Percentiles rank a stretch among this genome's conserved stretches.
Conservation (phyloP, 53 echinoderm and acorn worm species). For the Antedon mediterranea region DNA sequence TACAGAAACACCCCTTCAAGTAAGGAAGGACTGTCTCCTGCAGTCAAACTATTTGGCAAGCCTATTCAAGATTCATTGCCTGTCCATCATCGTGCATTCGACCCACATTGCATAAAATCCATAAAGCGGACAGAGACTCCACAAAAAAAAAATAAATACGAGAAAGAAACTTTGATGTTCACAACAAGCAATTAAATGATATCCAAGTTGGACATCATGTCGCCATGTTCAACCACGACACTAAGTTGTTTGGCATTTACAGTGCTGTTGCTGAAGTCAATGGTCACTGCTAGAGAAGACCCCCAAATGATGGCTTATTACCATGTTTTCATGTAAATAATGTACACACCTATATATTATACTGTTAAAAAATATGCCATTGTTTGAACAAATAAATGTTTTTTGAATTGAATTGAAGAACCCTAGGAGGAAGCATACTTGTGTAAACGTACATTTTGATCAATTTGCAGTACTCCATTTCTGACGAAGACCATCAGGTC, state of each 20-base stretch:
- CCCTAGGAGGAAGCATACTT: too few relatives aligned
- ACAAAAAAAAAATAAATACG: too few relatives aligned
- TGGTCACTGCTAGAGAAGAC: too few relatives aligned
- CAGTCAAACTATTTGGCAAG: background rate
- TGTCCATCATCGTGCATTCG: background rate
- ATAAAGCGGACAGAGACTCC: background rate
- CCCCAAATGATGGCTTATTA: too few relatives aligned
- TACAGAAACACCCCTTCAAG: background rate
- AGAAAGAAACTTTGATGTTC: background rate
- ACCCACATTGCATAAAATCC: background rate
- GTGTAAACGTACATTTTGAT: too few relatives aligned
- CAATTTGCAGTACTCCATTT: too few relatives aligned
- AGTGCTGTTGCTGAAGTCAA: background rate
- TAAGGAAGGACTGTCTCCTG: background rate
- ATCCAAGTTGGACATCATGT: background rate
- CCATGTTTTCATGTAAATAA: too few relatives aligned
- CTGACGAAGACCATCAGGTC: too few relatives aligned
- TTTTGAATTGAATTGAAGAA: too few relatives aligned
- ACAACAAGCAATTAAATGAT: background rate
- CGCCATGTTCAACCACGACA: background rate
- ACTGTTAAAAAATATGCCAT: too few relatives aligned
- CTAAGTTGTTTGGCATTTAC: background rate
- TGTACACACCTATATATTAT: too few relatives aligned
- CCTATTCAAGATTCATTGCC: background rate
- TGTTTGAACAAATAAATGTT: too few relatives aligned